These are phyloP conservation scores for Sarcophaga carnaria DNA, from an alignment of 2,888 invertebrate genomes.

Conservation along the genomic window DNA sequence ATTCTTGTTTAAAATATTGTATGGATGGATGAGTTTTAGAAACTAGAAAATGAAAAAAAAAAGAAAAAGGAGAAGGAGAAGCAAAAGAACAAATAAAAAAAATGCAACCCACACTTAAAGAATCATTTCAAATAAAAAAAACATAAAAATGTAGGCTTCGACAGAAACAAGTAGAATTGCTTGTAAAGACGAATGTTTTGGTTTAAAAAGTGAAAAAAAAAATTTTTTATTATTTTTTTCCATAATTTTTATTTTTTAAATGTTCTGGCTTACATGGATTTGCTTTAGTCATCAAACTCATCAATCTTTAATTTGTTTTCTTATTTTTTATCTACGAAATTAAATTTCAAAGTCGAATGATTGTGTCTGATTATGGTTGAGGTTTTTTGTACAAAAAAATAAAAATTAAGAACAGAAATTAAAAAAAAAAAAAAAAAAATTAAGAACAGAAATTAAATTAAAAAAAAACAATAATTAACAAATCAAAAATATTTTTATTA, in stretches of 20 bases:
- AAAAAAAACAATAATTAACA: not conserved
- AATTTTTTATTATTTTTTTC: too few species aligned
- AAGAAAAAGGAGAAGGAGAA: not conserved
- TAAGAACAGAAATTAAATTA: not conserved
- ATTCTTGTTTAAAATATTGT: not conserved
- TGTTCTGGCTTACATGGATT: too few species aligned
- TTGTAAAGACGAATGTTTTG: too few species aligned
- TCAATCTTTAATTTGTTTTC: too few species aligned
- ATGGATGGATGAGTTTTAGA: constrained; percentile 20
- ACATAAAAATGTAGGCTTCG: constrained; percentile 33
- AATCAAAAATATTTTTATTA: not conserved
- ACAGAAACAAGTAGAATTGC: not conserved
- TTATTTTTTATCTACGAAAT: too few species aligned
- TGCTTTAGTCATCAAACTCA: too few species aligned
- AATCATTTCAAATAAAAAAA: not conserved
- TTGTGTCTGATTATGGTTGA: too few species aligned
- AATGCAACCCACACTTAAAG: constrained; percentile 38
- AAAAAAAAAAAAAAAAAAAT: not conserved
- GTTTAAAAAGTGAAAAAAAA: too few species aligned
- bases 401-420: not conserved
- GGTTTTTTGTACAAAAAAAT: not conserved
- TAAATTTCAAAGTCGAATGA: too few species aligned
- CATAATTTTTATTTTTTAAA: too few species aligned
- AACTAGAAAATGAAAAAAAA: not conserved
- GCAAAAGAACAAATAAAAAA: constrained; percentile 14